phyloP scores from a whole-genome alignment of 2,797 vertebrate genomes.

The Notamacropus eugenii region DNA sequence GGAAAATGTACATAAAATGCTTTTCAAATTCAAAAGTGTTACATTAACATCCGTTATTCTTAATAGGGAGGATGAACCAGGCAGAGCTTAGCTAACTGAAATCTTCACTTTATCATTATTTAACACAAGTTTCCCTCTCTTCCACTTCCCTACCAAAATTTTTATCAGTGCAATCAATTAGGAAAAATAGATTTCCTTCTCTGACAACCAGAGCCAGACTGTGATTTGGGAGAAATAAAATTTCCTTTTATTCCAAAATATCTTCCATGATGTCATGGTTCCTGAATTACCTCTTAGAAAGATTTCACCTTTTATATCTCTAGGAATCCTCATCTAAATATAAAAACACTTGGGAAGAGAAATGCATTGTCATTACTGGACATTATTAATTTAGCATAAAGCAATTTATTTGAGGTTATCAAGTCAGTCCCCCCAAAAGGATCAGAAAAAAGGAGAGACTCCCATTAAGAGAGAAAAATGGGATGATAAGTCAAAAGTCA shows the following conservation, averaged over 20 bases:
- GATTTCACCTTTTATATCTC: not conserved
- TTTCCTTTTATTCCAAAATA: not conserved
- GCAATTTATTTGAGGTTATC: not conserved
- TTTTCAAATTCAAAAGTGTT: not conserved
- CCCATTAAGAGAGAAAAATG: not conserved
- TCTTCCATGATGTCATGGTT: not conserved
- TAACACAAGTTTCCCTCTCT: not conserved
- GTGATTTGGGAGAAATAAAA: not conserved
- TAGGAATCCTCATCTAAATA: not conserved
- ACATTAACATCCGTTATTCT: not conserved
- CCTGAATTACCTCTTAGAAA: not conserved
- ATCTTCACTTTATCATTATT: not conserved
- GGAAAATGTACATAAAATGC: not conserved
- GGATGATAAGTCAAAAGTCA: not conserved
- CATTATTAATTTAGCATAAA: not conserved
- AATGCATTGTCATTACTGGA: not conserved
- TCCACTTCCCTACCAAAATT: not conserved
- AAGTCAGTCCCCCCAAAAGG: not conserved
- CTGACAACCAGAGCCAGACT: not conserved
- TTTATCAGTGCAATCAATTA: not conserved
- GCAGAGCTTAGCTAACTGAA: not conserved
- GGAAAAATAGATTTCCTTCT: not conserved
- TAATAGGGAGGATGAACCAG: not conserved
- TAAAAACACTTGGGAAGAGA: not conserved
- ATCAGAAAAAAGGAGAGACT: not conserved